These are phyloP conservation scores for Limenitis camilla DNA, from an alignment of 2,888 invertebrate genomes.

Conservation along the genomic window DNA sequence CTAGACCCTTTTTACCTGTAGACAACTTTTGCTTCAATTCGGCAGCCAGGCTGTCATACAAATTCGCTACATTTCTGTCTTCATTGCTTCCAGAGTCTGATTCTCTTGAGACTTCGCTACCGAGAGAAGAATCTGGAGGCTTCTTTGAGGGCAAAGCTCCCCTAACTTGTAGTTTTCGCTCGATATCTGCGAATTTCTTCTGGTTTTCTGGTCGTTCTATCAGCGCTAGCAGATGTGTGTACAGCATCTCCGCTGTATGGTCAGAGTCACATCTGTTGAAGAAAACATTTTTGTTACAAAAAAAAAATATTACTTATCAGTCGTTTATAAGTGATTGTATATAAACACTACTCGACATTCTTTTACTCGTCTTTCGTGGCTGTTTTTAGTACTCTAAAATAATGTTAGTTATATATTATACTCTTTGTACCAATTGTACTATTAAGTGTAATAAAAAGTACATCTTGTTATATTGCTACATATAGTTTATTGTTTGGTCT, in stretches of 20 bases:
- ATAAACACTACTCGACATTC: too few species aligned
- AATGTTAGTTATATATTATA: too few species aligned
- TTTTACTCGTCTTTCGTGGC: too few species aligned
- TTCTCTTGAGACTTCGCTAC: conserved; percentile 82
- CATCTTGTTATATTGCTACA: too few species aligned
- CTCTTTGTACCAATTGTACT: too few species aligned
- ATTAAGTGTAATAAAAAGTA: too few species aligned
- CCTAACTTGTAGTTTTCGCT: conserved; percentile 72
- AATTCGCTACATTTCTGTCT: conserved; percentile 80
- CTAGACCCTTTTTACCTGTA: conserved; percentile 70
- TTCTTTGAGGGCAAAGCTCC: conserved; percentile 78
- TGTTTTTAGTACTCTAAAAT: too few species aligned
- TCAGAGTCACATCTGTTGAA: conserved; percentile 86
- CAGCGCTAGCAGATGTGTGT: conserved; percentile 87
- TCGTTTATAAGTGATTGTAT: too few species aligned
- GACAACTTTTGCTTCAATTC: conserved; percentile 83
- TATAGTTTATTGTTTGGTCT: too few species aligned
- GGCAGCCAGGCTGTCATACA: conserved; percentile 93
- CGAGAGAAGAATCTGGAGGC: conserved; percentile 81
- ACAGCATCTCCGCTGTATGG: conserved; percentile 91
- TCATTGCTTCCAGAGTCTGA: conserved; percentile 82
- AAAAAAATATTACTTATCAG: too few species aligned
- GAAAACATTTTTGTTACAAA: conserved; percentile 1
- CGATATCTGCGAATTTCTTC: conserved; percentile 88
- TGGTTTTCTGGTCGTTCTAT: conserved; percentile 89